These are phyloP conservation scores for Rhamnusium bicolor DNA, from an alignment of 2,888 invertebrate species.

Conservation along the genomic window DNA sequence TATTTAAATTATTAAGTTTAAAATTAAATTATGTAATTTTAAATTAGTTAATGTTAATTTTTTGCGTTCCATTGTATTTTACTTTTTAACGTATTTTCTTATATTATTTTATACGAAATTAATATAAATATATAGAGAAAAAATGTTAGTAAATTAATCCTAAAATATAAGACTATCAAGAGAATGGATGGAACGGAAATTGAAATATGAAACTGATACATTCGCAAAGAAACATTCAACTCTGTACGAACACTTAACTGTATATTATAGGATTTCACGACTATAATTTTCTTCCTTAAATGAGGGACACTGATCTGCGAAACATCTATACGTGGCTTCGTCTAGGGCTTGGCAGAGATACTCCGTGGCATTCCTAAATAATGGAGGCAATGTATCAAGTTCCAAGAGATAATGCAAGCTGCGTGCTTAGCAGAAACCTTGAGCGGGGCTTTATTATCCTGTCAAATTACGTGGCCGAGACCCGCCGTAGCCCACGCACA, in stretches of 20 bases:
- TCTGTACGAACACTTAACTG: background rate
- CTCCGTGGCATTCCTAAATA: constrained; percentile 65
- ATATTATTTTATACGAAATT: too few species aligned
- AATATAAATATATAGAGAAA: too few species aligned
- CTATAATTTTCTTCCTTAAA: constrained; percentile 33
- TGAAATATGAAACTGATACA: constrained; percentile 12
- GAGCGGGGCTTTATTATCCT: constrained; percentile 68
- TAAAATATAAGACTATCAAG: background rate
- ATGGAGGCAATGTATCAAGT: constrained; percentile 61
- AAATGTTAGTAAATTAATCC: too few species aligned
- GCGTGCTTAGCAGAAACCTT: constrained; percentile 65
- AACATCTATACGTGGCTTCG: constrained; percentile 26
- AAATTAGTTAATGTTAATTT: too few species aligned
- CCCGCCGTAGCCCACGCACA: constrained; percentile 42
- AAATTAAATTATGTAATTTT: too few species aligned
- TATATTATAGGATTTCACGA: constrained; percentile 29
- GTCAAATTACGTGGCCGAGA: constrained; percentile 65
- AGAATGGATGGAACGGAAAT: constrained; percentile 2
- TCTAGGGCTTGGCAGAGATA: constrained; percentile 34
- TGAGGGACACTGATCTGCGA: constrained; percentile 27
- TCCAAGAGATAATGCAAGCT: constrained; percentile 62
- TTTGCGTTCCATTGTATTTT: too few species aligned
- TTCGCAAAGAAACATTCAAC: constrained; percentile 8
- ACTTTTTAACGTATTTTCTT: too few species aligned
- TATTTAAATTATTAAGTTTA: too few species aligned